These are phyloP conservation scores for Myxocyprinus asiaticus DNA, from an alignment of 2,113 vertebrate genomes.

Conservation along the genomic window DNA sequence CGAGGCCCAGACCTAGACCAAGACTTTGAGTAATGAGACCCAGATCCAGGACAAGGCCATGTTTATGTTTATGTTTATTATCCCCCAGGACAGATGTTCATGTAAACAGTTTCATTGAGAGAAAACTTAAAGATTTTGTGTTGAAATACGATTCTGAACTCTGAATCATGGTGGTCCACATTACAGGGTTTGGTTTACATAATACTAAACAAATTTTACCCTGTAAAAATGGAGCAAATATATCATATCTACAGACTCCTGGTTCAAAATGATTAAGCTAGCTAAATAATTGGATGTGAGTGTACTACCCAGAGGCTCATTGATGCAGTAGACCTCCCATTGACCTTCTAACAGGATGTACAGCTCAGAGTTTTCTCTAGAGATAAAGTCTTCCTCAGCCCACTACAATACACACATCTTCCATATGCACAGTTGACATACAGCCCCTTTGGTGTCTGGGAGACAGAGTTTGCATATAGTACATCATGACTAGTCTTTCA, in stretches of 20 bases:
- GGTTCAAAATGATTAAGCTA: not conserved
- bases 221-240: slow-evolving; percentile 8
- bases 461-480: not conserved
- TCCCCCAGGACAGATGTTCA: too few species aligned
- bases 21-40: too few species aligned
- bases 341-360: slow-evolving; percentile 7
- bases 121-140: too few species aligned
- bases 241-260: not conserved
- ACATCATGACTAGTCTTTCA: not conserved
- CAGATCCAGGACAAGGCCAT: too few species aligned
- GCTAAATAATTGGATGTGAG: not conserved
- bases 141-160: too few species aligned
- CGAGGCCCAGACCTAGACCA: too few species aligned
- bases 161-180: too few species aligned
- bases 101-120: too few species aligned
- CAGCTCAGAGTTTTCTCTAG: not conserved
- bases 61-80: too few species aligned
- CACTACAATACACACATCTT: not conserved
- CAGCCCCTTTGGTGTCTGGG: not conserved
- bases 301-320: not conserved
- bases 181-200: not conserved
- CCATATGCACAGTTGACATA: slow-evolving; percentile 3
- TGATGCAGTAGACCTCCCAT: slow-evolving; percentile 11
- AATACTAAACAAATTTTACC: slow-evolving; percentile 1
- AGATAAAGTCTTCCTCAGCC: not conserved